Evolutionary conservation across 2,797 vertebrate species (phyloP).

Genomic region (Aeoliscus strigatus): DNA sequence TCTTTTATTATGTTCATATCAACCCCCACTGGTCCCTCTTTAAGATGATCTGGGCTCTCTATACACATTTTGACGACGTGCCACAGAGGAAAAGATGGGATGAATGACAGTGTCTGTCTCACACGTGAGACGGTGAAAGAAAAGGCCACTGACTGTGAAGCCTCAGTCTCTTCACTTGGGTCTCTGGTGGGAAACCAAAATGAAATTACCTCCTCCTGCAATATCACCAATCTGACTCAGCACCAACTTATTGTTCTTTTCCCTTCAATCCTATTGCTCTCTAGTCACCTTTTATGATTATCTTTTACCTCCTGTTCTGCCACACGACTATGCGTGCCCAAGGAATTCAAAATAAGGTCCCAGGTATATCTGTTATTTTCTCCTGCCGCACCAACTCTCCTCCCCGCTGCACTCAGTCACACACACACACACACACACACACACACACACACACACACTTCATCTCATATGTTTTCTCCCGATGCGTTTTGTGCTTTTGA

Average conservation of each 20-base stretch:
- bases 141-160: constrained; percentile 33
- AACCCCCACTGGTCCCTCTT: too few species aligned
- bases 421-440: too few species aligned
- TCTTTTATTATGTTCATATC: too few species aligned
- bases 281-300: constrained; percentile 47
- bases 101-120: constrained; percentile 30
- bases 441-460: too few species aligned
- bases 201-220: constrained; percentile 56
- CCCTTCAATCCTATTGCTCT: constrained; percentile 52
- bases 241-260: constrained; percentile 60
- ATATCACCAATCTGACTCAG: constrained; percentile 66
- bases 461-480: constrained; percentile 47
- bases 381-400: too few species aligned
- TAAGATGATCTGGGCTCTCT: too few species aligned
- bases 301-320: constrained; percentile 30
- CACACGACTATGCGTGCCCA: constrained; percentile 27
- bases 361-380: constrained; percentile 52
- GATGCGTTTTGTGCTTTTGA: constrained; percentile 53
- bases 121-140: constrained; percentile 32
- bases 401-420: too few species aligned
- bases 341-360: constrained; percentile 38
- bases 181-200: constrained; percentile 54
- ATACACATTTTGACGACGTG: too few species aligned
- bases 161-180: constrained; percentile 21
- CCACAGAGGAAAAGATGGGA: too few species aligned